Conservation (phyloP, 1,140 invertebrate species). For the Phocides pigmalion region DNA sequence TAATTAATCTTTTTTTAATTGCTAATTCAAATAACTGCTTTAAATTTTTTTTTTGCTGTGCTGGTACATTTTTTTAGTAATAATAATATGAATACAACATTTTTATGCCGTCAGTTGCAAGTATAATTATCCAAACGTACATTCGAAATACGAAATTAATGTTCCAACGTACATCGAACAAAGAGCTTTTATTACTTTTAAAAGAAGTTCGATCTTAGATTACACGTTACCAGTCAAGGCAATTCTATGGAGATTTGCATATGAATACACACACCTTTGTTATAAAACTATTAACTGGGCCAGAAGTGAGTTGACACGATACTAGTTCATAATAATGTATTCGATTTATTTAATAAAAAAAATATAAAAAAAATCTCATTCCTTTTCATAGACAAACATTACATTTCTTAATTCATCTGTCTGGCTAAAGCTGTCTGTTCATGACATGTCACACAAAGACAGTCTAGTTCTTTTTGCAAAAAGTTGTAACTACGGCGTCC, state of each 20-base stretch:
- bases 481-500: constrained; percentile 14
- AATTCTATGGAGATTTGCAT: constrained; percentile 42
- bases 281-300: constrained; percentile 12
- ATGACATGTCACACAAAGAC: constrained; percentile 23
- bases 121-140: constrained; percentile 27
- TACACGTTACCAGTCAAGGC: constrained; percentile 24
- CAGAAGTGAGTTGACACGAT: constrained; percentile 12
- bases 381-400: constrained; percentile 4
- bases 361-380: no score
- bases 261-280: constrained; percentile 38
- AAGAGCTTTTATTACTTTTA: constrained; percentile 32
- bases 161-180: constrained; percentile 28
- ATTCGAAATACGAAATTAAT: constrained; percentile 34
- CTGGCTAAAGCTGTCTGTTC: constrained; percentile 21
- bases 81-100: background rate
- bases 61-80: no score
- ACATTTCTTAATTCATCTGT: constrained; percentile 25
- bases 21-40: no score
- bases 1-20: no score
- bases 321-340: no score
- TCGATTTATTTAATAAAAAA: no score
- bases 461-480: constrained; percentile 32
- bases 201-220: constrained; percentile 36
- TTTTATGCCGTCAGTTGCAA: constrained; percentile 13
- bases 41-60: no score